Base-by-base conservation (phyloP, 53 echinoderm and acorn worm species). In the Stichopus horrens region DNA sequence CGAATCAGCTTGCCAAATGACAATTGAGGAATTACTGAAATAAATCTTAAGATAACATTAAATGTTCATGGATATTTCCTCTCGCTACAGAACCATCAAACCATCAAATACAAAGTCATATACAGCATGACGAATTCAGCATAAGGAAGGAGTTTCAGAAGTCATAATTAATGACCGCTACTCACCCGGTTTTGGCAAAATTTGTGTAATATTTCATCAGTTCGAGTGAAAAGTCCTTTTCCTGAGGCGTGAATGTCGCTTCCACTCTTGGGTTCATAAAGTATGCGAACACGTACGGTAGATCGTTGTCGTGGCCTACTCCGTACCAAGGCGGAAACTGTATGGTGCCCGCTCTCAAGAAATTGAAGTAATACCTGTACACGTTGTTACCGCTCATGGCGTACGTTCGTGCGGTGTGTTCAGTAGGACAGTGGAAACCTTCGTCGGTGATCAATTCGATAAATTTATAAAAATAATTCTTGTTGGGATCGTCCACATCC, bases 171-270 rank as follows among this genome's bases (percentile, higher is more conserved):
- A 92, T 11, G 92, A 90, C 83, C 92, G 37, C 59, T 9, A 59
- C 86, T 90, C 79, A 94, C 94, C 94, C 94, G 3, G 91, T 92
- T 68, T 94, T 94, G 3, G 94, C 94, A 73, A 94, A 94, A 78
- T 94, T 94, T 6, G 89, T 87, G 77, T 87, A 94, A 74, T 89
- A 91, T 76, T 74, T 21, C 94, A 94, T 94, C 74, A 90, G 74
- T 19, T 90, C 79, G 2, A 90, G 18, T 14, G 90, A 89, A 74
- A 94, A 83, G 13, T 92, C 63, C 13, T 86, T 80, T 54, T 91
- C 92, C 54, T 54, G 14, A 8, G 57, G 8, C 6, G 76, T 85
- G 74, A 73, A 86, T 13, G 20, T 21, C 73, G 78, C 92, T 10
- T 89, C 56, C 53, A 89, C 9, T 5, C 23, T 19, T 52, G 92